A percentile compares a stretch with the other conserved stretches of the same genome.
Evolutionary conservation across 1,140 invertebrate species (phyloP).

Genomic region (Acarapis woodi): DNA sequence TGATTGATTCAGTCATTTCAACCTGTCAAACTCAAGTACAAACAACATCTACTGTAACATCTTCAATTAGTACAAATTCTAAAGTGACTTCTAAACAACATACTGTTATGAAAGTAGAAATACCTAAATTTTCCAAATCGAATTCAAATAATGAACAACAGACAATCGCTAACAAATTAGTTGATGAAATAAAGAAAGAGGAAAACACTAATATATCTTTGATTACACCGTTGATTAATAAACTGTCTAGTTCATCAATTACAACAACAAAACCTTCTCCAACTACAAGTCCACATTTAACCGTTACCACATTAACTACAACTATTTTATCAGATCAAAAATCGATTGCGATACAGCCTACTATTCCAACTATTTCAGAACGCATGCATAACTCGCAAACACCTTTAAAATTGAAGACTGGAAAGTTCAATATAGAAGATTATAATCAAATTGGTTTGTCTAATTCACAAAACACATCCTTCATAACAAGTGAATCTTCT

Average conservation of each 20-base stretch:
- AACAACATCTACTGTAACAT: no score
- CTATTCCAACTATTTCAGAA: conserved; percentile 8
- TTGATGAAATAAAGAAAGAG: background rate
- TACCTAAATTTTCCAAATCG: conserved; percentile 9
- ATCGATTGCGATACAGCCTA: conserved; percentile 2
- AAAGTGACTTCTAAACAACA: background rate
- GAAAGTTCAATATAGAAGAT: conserved; percentile 7
- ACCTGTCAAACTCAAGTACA: no score
- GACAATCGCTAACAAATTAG: background rate
- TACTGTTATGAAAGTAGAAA: conserved; percentile 13
- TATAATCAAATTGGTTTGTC: background rate
- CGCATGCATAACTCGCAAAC: conserved; percentile 9
- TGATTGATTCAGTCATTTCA: no score
- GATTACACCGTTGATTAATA: background rate
- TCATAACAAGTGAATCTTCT: background rate
- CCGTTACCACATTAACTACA: background rate
- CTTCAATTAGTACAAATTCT: background rate
- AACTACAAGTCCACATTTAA: background rate
- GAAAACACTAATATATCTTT: background rate
- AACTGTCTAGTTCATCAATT: background rate
- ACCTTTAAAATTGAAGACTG: conserved; percentile 9
- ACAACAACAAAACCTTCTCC: background rate
- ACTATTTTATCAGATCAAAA: background rate
- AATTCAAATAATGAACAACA: background rate
- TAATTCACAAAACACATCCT: background rate